Conservation (phyloP, 2,113 vertebrate species). For the Psittacara wagleri region DNA sequence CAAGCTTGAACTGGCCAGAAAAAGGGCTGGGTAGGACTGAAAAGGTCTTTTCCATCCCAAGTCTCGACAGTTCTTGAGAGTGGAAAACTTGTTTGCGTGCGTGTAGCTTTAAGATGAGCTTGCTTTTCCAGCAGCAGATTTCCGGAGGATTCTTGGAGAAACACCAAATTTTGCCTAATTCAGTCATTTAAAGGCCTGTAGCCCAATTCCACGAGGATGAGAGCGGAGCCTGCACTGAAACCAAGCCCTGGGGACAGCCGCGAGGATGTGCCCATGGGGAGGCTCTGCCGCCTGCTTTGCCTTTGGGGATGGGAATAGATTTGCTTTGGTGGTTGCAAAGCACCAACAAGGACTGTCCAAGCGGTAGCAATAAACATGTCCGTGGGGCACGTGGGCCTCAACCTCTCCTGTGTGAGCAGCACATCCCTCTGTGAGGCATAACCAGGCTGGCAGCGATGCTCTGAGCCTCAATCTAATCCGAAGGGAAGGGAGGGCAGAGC, state of each 20-base stretch:
- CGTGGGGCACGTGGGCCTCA: not conserved
- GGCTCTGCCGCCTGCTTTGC: accelerated
- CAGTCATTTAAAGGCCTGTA: slow-evolving; percentile 12
- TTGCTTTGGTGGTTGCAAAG: not conserved
- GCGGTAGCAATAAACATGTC: accelerated
- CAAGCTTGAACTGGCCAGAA: not conserved
- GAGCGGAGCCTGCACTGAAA: accelerated
- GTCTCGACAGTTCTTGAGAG: not conserved
- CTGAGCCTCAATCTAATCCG: not conserved
- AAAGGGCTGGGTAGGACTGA: not conserved
- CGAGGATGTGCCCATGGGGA: accelerated
- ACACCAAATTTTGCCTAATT: slow-evolving; percentile 57
- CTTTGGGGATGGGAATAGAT: accelerated
- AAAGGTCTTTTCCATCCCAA: not conserved
- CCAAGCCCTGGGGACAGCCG: not conserved
- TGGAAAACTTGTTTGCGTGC: not conserved
- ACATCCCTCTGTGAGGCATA: accelerated
- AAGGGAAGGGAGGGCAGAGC: not conserved
- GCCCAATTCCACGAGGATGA: accelerated
- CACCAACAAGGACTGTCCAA: accelerated
- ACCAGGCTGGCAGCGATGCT: not conserved
- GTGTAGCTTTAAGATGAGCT: slow-evolving; percentile 59
- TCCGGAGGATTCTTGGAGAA: slow-evolving; percentile 66
- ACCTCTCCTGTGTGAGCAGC: accelerated
- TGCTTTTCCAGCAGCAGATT: slow-evolving; percentile 66